Conservation (phyloP, 1,140 invertebrate species). For the Drepana arcuata region DNA sequence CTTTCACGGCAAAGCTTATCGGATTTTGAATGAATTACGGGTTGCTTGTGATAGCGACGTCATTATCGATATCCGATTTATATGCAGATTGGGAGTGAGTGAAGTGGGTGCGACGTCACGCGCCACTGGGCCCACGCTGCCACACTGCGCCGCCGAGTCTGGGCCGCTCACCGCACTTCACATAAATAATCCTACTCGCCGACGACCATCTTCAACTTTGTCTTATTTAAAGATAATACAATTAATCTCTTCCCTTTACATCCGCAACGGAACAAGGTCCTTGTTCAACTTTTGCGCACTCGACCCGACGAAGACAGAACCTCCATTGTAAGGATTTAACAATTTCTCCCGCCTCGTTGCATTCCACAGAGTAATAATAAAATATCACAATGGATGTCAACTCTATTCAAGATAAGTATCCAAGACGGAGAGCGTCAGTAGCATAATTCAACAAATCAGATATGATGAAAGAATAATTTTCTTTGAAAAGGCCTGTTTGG, state of each 20-base stretch:
- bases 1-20: slow-evolving; percentile 61
- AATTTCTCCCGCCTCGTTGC: slow-evolving; percentile 61
- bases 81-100: slow-evolving; percentile 65
- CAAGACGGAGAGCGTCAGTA: slow-evolving; percentile 60
- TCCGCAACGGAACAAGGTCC: slow-evolving; percentile 35
- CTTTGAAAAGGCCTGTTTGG: slow-evolving; percentile 37
- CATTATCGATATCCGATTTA: slow-evolving; percentile 70
- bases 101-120: slow-evolving; percentile 35
- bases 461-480: slow-evolving; percentile 45
- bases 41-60: slow-evolving; percentile 57
- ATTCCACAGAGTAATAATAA: slow-evolving; percentile 66
- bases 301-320: slow-evolving; percentile 53
- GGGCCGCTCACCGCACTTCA: slow-evolving; percentile 10
- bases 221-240: slow-evolving; percentile 34
- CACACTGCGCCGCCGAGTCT: slow-evolving; percentile 2
- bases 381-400: slow-evolving; percentile 69
- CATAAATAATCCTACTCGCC: slow-evolving; percentile 28
- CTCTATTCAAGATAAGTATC: slow-evolving; percentile 65
- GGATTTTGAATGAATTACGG: slow-evolving; percentile 65
- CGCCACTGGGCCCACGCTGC: slow-evolving; percentile 10
- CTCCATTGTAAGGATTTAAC: slow-evolving; percentile 63
- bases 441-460: slow-evolving; percentile 60
- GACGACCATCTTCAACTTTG: slow-evolving; percentile 28
- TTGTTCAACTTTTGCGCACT: slow-evolving; percentile 56
- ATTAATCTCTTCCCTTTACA: slow-evolving; percentile 45